These are phyloP conservation scores for Caenorhabditis briggsae DNA, from an alignment of 1,140 invertebrate genomes.

Conservation along the genomic window DNA sequence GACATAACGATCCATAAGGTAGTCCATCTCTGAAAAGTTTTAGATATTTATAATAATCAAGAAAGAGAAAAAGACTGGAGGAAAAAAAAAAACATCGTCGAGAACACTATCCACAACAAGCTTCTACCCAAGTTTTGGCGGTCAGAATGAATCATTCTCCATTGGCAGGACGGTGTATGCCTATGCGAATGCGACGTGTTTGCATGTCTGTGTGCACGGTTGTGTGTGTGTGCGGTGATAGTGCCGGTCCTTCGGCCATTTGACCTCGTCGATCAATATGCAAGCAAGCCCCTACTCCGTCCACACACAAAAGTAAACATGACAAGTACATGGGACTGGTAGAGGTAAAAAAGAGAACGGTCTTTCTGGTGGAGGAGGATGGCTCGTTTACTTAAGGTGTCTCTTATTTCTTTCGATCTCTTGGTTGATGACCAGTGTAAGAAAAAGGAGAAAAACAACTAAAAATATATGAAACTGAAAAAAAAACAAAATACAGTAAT, in stretches of 20 bases:
- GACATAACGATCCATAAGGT: conserved; percentile 70
- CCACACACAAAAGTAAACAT: conserved; percentile 27
- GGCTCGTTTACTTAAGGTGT: background rate
- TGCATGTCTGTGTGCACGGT: background rate
- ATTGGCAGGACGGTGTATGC: background rate
- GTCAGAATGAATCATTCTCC: background rate
- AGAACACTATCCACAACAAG: too few species aligned
- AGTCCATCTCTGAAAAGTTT: conserved; percentile 68
- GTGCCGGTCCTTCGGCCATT: conserved; percentile 7
- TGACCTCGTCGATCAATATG: conserved; percentile 40
- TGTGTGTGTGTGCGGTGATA: conserved; percentile 15
- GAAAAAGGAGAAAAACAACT: too few species aligned
- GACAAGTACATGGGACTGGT: conserved; percentile 31
- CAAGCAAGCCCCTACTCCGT: background rate
- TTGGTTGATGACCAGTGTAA: too few species aligned
- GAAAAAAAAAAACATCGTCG: background rate
- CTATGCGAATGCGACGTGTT: background rate
- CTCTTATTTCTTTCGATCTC: background rate
- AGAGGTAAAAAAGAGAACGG: conserved; percentile 40
- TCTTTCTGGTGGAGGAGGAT: background rate
- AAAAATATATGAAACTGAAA: too few species aligned
- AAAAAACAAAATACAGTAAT: too few species aligned
- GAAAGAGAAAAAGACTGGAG: background rate
- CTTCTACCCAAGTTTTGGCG: too few species aligned
- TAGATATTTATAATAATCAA: background rate